A percentile compares a stretch with the other conserved stretches of the same genome.
These are phyloP conservation scores for Oligia strigilis DNA, from an alignment of 2,888 invertebrate genomes.

Conservation along the genomic window DNA sequence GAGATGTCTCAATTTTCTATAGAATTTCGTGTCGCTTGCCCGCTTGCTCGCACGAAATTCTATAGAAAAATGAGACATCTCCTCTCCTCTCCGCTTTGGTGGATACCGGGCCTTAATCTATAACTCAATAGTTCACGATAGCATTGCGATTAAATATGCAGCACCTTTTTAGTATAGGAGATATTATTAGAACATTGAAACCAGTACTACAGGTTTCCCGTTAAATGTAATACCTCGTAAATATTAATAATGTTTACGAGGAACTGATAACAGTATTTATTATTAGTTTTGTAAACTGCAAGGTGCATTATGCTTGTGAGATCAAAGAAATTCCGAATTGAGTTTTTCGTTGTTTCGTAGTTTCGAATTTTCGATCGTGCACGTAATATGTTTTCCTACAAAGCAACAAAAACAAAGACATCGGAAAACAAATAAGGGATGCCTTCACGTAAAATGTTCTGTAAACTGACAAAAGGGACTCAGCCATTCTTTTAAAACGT, in stretches of 20 bases:
- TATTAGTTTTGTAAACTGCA: not conserved
- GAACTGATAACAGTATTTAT: conserved; percentile 8
- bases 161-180: conserved; percentile 29
- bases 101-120: conserved; percentile 4
- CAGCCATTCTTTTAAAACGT: conserved; percentile 47
- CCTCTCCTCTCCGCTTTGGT: no score
- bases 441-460: conserved; percentile 41
- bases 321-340: not conserved
- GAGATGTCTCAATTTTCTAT: no score
- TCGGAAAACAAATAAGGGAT: conserved; percentile 38
- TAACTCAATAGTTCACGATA: conserved; percentile 43
- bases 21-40: no score
- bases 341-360: no score
- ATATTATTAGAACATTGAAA: conserved; percentile 43
- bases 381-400: not conserved
- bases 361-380: not conserved
- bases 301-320: not conserved
- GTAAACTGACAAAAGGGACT: conserved; percentile 43
- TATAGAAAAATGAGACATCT: no score
- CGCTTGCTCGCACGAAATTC: no score
- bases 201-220: conserved; percentile 10
- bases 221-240: conserved; percentile 6
- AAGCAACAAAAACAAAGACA: conserved; percentile 36
- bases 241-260: conserved; percentile 33
- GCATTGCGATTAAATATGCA: conserved; percentile 45